Base-by-base conservation (phyloP, 2,113 vertebrate species). In the Irena cyanogastra region DNA sequence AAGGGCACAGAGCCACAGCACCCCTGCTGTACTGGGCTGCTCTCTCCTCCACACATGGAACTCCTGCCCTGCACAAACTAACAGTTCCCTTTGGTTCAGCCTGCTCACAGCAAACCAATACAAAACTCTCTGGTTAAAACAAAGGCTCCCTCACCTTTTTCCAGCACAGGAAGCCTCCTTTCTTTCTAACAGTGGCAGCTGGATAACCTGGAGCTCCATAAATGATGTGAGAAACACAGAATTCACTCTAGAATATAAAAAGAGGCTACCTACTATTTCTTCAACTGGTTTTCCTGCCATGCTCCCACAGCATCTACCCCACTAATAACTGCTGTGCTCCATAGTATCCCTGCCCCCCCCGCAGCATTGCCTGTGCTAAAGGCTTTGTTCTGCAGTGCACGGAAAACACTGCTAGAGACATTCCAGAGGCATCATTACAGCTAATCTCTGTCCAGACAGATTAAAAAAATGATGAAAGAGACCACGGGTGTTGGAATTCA, bases 361-460 rank as follows among this genome's bases (percentile, higher is more conserved):
- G 17, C 56, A 41, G 41, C 76, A 64, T 2, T 0, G 4, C 57
- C 77, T 82, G 49, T 49, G 64, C 52, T 89, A 42, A 72, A 95
- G 53, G 52, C 56, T 89, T 84, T 90, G 64, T 84, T 84, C 60
- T 61, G 37, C 22, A 31, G 45, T 45, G 50, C 84, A 47, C 83
- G 71, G 28, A 93, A 70, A 93, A 70, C 68, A 20, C 19, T 49
- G 70, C 78, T 70, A 92, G 57, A 61, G 87, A 93, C 90, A 95
- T 93, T 97, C 93, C 94, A 96, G 83, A 90, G 83, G 79, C 94
- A 90, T 90, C 93, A 89, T 86, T 90, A 80, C 45, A 86, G 85
- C 83, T 97, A 95, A 97, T 94, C 94, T 91, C 95, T 94, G 90
- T 81, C 93, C 92, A 94, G 90, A 89, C 96, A 92, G 86, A 95